Base-by-base conservation (phyloP, 2,113 vertebrate species). In the Chlamydotis undulata region DNA sequence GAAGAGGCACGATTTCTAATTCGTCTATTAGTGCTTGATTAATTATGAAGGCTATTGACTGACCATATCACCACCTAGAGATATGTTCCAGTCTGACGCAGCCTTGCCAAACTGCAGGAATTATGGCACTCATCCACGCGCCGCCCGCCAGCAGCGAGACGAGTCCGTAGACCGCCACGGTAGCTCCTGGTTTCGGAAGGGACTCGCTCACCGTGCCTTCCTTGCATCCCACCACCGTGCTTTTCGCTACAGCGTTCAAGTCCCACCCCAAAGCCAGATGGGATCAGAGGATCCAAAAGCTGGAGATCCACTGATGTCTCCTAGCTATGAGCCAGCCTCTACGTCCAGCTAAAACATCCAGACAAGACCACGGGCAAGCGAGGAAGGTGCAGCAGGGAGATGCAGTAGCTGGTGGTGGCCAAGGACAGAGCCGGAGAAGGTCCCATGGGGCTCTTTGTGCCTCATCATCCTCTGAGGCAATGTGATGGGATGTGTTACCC, bases 31-130 rank as follows among this genome's bases (percentile, higher is more conserved):
- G 94, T 91, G 94, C 80, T 94, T 97, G 97, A 97, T 97, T 97
- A 97, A 97, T 97, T 97, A 97, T 86, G 92, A 97, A 93, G 93
- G 92, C 94, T 96, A 96, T 91, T 90, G 97, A 96, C 95, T 96
- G 96, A 96, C 96, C 94, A 84, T 82, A 96, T 97, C 95, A 95
- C 87, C 95, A 97, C 94, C 93, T 83, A 95, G 94, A 96, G 96
- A 96, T 96, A 90, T 16, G 76, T 96, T 96, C 84, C 91, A 93
- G 90, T 76, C 90, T 87, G 82, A 96, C 89, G 89, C 81, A 95
- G 87, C 79, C 94, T 59, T 96, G 93, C 93, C 92, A 94, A 96
- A 94, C 73, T 79, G 75, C 90, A 94, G 85, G 84, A 96, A 95
- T 87, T 85, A 94, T 24, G 71, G 95, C 52, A 55, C 77, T 41